Percentiles rank a stretch among this genome's conserved stretches.
phyloP scores from a whole-genome alignment of 2,113 vertebrate genomes.

The Microcebus griseorufus region DNA sequence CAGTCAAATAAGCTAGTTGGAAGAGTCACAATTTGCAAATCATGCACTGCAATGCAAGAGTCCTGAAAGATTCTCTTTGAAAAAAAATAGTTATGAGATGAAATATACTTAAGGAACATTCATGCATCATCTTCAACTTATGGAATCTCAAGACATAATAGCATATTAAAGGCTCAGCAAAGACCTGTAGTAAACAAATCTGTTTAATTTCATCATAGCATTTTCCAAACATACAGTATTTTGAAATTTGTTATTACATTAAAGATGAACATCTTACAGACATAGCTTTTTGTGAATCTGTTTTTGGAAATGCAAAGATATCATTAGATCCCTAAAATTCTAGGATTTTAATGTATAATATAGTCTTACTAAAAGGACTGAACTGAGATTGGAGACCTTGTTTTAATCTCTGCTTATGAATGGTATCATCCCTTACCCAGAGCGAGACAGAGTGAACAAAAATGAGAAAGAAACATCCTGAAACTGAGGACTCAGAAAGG shows the following conservation, averaged over 20 bases:
- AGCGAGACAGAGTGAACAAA: neutral
- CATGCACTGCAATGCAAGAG: neutral
- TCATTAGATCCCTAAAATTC: neutral
- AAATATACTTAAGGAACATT: neutral
- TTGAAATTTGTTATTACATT: neutral
- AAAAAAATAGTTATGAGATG: neutral
- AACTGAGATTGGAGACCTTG: neutral
- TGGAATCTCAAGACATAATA: neutral
- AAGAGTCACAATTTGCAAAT: neutral
- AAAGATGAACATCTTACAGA: neutral
- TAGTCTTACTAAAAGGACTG: neutral
- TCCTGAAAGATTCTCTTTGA: neutral
- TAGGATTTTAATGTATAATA: neutral
- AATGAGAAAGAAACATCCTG: neutral
- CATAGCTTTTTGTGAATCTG: neutral
- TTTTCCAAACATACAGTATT: neutral
- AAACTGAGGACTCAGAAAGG: neutral
- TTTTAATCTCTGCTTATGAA: neutral
- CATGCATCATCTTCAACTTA: neutral
- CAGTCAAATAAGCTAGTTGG: neutral
- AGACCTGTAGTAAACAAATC: neutral
- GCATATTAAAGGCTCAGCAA: neutral
- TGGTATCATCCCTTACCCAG: neutral
- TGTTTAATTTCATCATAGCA: neutral
- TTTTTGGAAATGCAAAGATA: neutral